phyloP scores from a whole-genome alignment of 2,113 vertebrate genomes.

The Brachyhypopomus gauderio region DNA sequence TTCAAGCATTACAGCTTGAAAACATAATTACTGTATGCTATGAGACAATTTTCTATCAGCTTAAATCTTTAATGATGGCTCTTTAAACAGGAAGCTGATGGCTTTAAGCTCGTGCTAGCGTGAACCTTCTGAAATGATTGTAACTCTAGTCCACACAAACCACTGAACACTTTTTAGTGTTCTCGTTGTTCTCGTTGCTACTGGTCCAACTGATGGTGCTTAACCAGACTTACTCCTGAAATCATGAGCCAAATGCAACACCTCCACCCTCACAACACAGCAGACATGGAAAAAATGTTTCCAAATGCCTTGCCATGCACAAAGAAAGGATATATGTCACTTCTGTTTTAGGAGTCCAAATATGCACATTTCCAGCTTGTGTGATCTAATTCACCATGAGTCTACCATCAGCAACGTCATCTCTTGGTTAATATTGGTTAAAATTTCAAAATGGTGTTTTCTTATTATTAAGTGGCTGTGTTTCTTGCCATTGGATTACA shows the following conservation, averaged over 20 bases:
- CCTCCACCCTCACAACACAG: background rate
- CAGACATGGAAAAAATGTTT: background rate
- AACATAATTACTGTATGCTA: background rate
- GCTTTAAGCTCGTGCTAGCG: background rate
- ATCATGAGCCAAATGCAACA: background rate
- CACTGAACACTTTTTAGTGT: background rate
- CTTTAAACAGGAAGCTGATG: background rate
- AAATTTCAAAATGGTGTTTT: background rate
- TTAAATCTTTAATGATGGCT: background rate
- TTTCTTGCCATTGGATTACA: background rate
- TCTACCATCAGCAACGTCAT: background rate
- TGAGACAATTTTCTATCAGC: background rate
- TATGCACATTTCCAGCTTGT: background rate
- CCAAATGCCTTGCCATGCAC: background rate
- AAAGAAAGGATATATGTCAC: background rate
- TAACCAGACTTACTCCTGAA: background rate
- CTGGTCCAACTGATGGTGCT: background rate
- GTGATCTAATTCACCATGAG: background rate
- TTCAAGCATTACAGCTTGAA: background rate
- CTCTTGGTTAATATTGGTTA: background rate
- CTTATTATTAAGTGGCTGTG: background rate
- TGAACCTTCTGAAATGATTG: conserved; percentile 2
- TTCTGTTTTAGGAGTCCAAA: background rate
- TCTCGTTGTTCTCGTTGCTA: background rate
- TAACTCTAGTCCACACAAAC: background rate